Conservation (phyloP, 2,888 invertebrate genomes). For the Fissipunctia ypsillon region DNA sequence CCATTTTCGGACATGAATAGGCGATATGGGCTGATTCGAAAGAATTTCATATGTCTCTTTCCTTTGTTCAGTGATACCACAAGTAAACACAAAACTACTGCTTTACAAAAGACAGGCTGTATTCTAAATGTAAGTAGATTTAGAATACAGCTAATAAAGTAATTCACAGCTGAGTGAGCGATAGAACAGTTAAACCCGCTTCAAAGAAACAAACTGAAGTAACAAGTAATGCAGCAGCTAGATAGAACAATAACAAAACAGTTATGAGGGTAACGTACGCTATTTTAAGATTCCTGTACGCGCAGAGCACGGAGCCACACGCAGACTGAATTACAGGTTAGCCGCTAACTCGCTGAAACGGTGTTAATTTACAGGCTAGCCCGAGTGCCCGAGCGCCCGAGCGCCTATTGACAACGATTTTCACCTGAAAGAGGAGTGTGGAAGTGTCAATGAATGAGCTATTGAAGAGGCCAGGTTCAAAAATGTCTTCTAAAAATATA, state of each 20-base stretch:
- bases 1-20: no score
- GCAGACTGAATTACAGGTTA: conserved; percentile 67
- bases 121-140: not conserved
- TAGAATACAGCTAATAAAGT: not conserved
- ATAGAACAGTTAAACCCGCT: conserved; percentile 3
- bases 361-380: conserved; percentile 62
- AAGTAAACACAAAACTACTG: not conserved
- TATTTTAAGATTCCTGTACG: conserved; percentile 61
- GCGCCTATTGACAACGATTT: conserved; percentile 53
- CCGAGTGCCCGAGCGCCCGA: conserved; percentile 36
- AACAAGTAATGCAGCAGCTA: conserved; percentile 21
- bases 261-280: conserved; percentile 42
- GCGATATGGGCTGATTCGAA: not conserved
- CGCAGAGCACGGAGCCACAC: conserved; percentile 48
- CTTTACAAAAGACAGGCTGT: no score
- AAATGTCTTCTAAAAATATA: not conserved
- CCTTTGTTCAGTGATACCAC: not conserved
- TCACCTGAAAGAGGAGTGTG: conserved; percentile 39
- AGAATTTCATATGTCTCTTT: not conserved
- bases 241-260: conserved; percentile 54
- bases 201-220: conserved; percentile 11
- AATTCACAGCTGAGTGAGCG: not conserved
- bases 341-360: conserved; percentile 57
- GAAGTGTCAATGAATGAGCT: no score
- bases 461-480: not conserved